Evolutionary conservation across 2,797 vertebrate species (phyloP).

Genomic region (Hypotaenidia okinawae): DNA sequence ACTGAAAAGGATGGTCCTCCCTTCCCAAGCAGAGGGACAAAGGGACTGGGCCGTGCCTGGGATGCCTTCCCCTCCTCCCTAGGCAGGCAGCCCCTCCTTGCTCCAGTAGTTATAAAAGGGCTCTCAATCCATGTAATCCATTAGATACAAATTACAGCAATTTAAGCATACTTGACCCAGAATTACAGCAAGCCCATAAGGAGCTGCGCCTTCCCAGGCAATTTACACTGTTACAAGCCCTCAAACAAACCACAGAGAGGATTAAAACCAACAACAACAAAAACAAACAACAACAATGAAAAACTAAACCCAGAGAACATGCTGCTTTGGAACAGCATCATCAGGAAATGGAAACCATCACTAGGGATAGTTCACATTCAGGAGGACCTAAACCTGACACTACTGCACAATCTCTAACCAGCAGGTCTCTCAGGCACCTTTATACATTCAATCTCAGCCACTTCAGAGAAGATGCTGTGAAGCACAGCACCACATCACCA

Average conservation of each 20-base stretch:
- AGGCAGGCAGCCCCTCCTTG: background rate
- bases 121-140: constrained; percentile 23
- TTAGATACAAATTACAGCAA: constrained; percentile 50
- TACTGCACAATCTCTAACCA: background rate
- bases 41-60: accelerated
- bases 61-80: background rate
- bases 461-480: background rate
- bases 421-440: background rate
- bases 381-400: background rate
- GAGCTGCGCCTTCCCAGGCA: background rate
- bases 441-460: background rate
- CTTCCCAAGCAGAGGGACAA: background rate
- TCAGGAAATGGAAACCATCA: background rate
- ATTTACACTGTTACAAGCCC: constrained; percentile 17
- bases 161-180: constrained; percentile 49
- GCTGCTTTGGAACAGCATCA: background rate
- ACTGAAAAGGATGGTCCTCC: background rate
- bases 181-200: constrained; percentile 10
- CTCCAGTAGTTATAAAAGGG: background rate
- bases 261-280: background rate
- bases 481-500: background rate
- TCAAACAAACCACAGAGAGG: background rate
- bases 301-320: background rate
- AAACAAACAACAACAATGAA: background rate
- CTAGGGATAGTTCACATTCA: background rate